Evolutionary conservation across 2,797 vertebrate genomes (phyloP).

Genomic region (Rhincodon typus): DNA sequence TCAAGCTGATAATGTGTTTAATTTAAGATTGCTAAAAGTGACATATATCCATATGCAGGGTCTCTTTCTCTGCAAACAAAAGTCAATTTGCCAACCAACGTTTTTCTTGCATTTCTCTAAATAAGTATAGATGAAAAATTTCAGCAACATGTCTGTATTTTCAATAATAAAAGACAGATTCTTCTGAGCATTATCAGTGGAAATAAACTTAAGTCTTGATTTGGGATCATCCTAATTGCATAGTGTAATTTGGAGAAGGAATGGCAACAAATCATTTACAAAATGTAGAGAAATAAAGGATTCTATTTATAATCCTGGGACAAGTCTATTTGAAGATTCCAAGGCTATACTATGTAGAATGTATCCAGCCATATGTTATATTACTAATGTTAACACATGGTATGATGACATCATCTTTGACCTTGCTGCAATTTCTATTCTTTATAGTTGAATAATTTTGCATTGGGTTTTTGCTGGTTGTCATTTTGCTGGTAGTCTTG

Average conservation of each 20-base stretch:
- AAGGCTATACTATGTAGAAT: background rate
- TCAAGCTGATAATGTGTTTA: no score
- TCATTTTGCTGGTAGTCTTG: conserved; percentile 16
- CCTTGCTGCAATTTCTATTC: conserved; percentile 3
- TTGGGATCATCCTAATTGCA: background rate
- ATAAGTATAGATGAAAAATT: no score
- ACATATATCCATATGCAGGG: no score
- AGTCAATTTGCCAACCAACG: no score
- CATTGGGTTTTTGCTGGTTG: background rate
- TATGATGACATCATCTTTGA: background rate
- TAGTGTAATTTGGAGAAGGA: background rate
- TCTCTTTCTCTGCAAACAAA: no score
- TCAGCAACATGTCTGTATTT: no score
- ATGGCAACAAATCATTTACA: background rate
- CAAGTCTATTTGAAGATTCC: background rate
- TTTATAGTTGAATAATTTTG: conserved; percentile 5
- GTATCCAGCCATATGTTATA: background rate
- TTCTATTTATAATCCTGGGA: background rate
- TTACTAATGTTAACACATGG: background rate
- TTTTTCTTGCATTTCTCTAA: no score
- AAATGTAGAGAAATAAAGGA: background rate
- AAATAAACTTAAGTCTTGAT: background rate
- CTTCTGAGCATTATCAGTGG: background rate
- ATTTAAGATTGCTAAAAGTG: no score
- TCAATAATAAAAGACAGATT: background rate